These are phyloP conservation scores for Siderastrea radians DNA, from an alignment of 92 coral and sea anemone genomes.

Conservation along the genomic window DNA sequence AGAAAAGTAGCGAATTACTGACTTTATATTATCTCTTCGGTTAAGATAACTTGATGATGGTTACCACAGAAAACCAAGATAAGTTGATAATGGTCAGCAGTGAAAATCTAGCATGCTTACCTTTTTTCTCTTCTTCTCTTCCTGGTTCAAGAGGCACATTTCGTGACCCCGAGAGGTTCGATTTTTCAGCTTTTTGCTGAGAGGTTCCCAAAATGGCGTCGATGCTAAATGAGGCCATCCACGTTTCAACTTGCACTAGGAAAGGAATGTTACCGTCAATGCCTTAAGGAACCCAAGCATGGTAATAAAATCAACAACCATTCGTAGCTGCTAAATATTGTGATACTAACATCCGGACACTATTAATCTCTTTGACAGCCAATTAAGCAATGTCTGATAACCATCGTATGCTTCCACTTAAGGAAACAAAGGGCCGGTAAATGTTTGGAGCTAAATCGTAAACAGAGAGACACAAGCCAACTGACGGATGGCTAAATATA, in stretches of 20 bases:
- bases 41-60: background rate
- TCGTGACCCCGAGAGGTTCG: background rate
- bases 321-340: slow-evolving; percentile 48
- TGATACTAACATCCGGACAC: slow-evolving; percentile 70
- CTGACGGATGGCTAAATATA: slow-evolving; percentile 30
- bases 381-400: slow-evolving; percentile 58
- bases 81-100: background rate
- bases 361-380: slow-evolving; percentile 89
- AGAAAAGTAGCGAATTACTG: background rate
- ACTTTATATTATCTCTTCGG: background rate
- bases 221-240: slow-evolving; percentile 88
- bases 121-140: background rate
- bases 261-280: background rate
- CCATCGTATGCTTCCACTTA: slow-evolving; percentile 36
- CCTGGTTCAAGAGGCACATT: background rate
- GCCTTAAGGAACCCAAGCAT: background rate
- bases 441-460: slow-evolving; percentile 59
- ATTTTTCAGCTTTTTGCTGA: slow-evolving; percentile 8
- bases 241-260: background rate
- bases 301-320: slow-evolving; percentile 47
- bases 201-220: slow-evolving; percentile 79
- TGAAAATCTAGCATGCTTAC: background rate
- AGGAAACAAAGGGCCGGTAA: slow-evolving; percentile 82
- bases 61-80: background rate
- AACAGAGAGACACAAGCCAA: slow-evolving; percentile 14